A percentile compares a stretch with the other conserved stretches of the same genome.
These are phyloP conservation scores for Phania funesta DNA, from an alignment of 2,888 invertebrate genomes.

Conservation along the genomic window DNA sequence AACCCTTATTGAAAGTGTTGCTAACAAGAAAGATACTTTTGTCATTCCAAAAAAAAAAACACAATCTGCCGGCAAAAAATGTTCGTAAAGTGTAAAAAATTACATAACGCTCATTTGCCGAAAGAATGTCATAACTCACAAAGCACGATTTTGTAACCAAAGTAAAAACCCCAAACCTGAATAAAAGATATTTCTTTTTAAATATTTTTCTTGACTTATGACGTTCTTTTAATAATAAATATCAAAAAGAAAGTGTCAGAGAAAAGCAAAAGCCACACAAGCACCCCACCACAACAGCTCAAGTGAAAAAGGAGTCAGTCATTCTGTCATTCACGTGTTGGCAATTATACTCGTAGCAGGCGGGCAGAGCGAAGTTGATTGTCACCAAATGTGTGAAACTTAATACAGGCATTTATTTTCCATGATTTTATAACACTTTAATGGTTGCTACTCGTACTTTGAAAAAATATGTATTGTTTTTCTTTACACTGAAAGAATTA, in stretches of 20 bases:
- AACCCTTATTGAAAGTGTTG: conserved; percentile 39
- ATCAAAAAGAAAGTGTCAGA: conserved; percentile 14
- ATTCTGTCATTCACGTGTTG: conserved; percentile 54
- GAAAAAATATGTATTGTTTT: too few relatives aligned
- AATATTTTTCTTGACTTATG: too few relatives aligned
- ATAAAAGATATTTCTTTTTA: too few relatives aligned
- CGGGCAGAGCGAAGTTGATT: conserved; percentile 18
- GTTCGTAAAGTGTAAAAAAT: neutral
- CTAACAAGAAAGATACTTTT: conserved; percentile 13
- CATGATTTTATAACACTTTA: too few relatives aligned
- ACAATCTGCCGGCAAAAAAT: neutral
- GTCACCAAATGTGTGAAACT: conserved; percentile 51
- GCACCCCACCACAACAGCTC: conserved; percentile 12
- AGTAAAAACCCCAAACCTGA: too few relatives aligned
- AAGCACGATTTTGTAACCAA: too few relatives aligned
- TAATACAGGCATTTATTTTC: conserved; percentile 38
- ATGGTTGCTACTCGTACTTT: too few relatives aligned
- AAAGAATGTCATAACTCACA: too few relatives aligned
- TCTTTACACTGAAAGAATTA: conserved; percentile 31
- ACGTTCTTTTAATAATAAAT: too few relatives aligned
- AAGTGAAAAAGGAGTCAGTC: conserved; percentile 47
- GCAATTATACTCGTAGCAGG: conserved; percentile 27
- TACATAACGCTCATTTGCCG: neutral
- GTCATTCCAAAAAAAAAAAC: neutral
- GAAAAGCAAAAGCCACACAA: neutral